Percentiles rank a stretch among this genome's conserved stretches.
Evolutionary conservation across 2,113 vertebrate species (phyloP).

Genomic region (Carassius auratus): DNA sequence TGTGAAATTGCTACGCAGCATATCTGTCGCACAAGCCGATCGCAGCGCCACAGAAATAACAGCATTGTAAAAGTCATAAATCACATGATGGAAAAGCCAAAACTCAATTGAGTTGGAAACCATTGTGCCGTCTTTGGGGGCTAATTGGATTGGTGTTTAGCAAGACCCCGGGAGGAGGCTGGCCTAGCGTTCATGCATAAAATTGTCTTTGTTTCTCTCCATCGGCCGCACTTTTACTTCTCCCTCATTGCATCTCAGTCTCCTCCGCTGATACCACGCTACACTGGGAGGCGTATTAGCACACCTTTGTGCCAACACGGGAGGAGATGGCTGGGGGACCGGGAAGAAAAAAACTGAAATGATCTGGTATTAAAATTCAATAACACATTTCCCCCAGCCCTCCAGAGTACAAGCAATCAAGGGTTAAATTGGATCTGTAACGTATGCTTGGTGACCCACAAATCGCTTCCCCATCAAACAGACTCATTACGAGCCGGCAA

Average conservation of each 20-base stretch:
- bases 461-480: conserved; percentile 98
- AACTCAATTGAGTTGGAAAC: conserved; percentile 69
- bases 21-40: conserved; percentile 51
- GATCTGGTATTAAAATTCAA: conserved; percentile 87
- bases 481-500: conserved; percentile 94
- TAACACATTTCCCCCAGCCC: conserved; percentile 83
- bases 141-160: conserved; percentile 83
- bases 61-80: conserved; percentile 66
- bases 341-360: conserved; percentile 69
- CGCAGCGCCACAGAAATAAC: conserved; percentile 58
- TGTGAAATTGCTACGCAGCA: conserved; percentile 51
- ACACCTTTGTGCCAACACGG: conserved; percentile 76
- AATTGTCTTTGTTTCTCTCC: conserved; percentile 76
- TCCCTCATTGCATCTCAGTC: conserved; percentile 42
- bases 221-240: conserved; percentile 56
- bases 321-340: conserved; percentile 58
- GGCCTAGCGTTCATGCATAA: conserved; percentile 74
- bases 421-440: conserved; percentile 99
- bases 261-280: conserved; percentile 67
- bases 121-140: conserved; percentile 68
- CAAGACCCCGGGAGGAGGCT: conserved; percentile 75
- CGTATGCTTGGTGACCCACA: conserved; percentile 95
- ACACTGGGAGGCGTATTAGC: conserved; percentile 72
- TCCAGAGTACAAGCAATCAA: conserved; percentile 91
- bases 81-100: conserved; percentile 66